phyloP scores from a whole-genome alignment of 2,888 invertebrate species.

The Tetranychus truncatus region DNA sequence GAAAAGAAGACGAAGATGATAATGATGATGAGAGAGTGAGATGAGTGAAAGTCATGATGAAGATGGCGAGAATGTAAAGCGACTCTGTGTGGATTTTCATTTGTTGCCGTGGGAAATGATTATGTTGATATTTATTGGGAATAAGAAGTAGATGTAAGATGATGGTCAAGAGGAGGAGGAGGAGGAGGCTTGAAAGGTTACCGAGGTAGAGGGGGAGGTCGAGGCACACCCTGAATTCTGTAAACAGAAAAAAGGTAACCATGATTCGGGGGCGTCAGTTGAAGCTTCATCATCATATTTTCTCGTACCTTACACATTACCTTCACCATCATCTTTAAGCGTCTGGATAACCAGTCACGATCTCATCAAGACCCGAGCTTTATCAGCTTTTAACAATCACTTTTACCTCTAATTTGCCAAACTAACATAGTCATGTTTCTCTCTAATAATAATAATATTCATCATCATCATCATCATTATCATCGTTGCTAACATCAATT shows the following conservation, averaged over 20 bases:
- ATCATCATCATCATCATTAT: too few species aligned
- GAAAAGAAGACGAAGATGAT: neutral
- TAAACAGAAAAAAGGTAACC: neutral
- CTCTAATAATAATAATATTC: neutral
- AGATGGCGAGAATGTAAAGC: neutral
- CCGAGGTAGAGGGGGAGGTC: neutral
- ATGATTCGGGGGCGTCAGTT: neutral
- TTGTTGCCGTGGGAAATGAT: slow-evolving; percentile 1
- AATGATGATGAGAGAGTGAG: slow-evolving; percentile 2
- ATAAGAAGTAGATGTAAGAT: neutral
- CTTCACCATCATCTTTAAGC: neutral
- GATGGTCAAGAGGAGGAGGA: neutral
- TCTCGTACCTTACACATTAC: neutral
- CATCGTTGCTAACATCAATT: too few species aligned
- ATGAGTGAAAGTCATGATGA: neutral
- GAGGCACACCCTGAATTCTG: slow-evolving; percentile 1
- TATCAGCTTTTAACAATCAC: neutral
- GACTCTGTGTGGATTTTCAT: neutral
- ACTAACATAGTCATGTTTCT: neutral
- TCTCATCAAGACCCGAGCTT: neutral
- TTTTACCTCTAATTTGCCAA: neutral
- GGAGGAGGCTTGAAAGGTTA: neutral
- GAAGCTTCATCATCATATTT: neutral
- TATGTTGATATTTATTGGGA: slow-evolving; percentile 2
- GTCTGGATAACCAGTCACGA: neutral